phyloP scores from a whole-genome alignment of 2,113 vertebrate genomes.

The Oxyura jamaicensis region DNA sequence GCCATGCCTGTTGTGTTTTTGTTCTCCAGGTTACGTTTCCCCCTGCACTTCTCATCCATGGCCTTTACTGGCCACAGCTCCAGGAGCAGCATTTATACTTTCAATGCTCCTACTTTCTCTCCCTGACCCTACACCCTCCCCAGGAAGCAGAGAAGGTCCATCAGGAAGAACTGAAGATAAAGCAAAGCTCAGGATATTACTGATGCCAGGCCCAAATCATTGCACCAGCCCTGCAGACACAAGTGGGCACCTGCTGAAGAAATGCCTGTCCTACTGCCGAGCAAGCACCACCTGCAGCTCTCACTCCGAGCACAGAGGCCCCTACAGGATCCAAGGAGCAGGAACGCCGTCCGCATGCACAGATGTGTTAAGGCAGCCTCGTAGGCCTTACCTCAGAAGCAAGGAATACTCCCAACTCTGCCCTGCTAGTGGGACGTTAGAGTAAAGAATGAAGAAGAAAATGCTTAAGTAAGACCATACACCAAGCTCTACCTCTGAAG shows the following conservation, averaged over 20 bases:
- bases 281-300: neutral
- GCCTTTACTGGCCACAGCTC: neutral
- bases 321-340: neutral
- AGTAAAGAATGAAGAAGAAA: rapidly evolving
- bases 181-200: neutral
- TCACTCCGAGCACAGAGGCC: rapidly evolving
- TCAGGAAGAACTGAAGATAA: neutral
- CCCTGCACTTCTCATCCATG: neutral
- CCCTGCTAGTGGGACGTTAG: rapidly evolving
- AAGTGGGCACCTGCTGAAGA: neutral
- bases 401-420: neutral
- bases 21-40: neutral
- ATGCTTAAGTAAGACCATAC: rapidly evolving
- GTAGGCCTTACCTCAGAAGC: neutral
- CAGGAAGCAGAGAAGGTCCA: neutral
- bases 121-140: neutral
- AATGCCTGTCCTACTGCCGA: neutral
- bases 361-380: rapidly evolving
- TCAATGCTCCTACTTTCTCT: neutral
- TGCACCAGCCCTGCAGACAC: neutral
- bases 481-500: rapidly evolving
- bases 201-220: neutral
- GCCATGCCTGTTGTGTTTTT: rapidly evolving
- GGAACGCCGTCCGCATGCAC: rapidly evolving
- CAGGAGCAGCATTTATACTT: neutral